Evolutionary conservation across 2,888 invertebrate species (phyloP).

Genomic region (Geophilus truncorum): DNA sequence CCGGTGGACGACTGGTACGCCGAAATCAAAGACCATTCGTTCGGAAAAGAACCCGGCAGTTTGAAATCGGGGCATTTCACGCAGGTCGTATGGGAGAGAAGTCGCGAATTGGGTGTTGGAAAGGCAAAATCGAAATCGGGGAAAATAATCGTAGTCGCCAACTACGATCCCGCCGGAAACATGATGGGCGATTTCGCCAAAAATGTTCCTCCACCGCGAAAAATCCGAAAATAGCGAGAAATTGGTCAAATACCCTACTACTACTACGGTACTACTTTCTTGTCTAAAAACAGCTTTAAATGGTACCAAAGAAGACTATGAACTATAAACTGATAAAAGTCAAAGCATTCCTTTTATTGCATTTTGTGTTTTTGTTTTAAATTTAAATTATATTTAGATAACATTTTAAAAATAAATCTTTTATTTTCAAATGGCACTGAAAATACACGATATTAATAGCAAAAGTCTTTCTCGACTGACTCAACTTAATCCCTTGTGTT

Average conservation of each 20-base stretch:
- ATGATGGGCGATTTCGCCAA: slow-evolving; percentile 45
- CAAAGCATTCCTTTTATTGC: background rate
- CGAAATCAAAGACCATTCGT: slow-evolving; percentile 65
- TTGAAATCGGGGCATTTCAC: slow-evolving; percentile 58
- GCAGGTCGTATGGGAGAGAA: slow-evolving; percentile 52
- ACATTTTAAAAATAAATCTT: too few species aligned
- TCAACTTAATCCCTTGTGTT: slow-evolving; percentile 40
- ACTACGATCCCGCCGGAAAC: slow-evolving; percentile 51
- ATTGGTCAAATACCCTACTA: too few species aligned
- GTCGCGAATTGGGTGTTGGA: slow-evolving; percentile 49
- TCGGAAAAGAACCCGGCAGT: slow-evolving; percentile 61
- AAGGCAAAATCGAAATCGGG: slow-evolving; percentile 47
- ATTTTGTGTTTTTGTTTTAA: background rate
- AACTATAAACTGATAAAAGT: too few species aligned
- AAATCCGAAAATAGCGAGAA: background rate
- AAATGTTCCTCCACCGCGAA: slow-evolving; percentile 44
- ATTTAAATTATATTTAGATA: background rate
- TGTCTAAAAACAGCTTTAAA: too few species aligned
- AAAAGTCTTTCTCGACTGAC: too few species aligned
- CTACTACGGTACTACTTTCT: too few species aligned
- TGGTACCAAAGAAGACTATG: too few species aligned
- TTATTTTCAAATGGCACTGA: too few species aligned
- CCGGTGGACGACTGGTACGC: slow-evolving; percentile 72
- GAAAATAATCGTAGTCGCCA: slow-evolving; percentile 49
- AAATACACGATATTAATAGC: too few species aligned